Percentiles rank a stretch among this genome's conserved stretches.
Conservation (phyloP, 2,888 invertebrate genomes). For the Hoplodrina ambigua region DNA sequence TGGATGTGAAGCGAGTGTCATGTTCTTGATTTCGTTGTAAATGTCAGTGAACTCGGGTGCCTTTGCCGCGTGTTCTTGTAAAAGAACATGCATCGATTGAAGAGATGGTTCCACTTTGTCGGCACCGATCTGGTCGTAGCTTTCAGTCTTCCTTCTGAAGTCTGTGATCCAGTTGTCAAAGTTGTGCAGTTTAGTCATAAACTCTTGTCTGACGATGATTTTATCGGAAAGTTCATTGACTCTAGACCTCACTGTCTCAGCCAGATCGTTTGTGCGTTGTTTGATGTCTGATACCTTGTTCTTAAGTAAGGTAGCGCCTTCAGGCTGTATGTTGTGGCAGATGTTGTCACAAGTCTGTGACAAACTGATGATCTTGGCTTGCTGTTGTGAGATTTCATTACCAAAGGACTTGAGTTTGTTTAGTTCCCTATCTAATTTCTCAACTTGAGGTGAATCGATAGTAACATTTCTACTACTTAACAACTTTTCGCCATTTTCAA, state of each 20-base stretch:
- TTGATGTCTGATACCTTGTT: conserved; percentile 94
- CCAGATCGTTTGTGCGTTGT: conserved; percentile 93
- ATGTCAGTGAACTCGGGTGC: conserved; percentile 94
- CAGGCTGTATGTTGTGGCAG: conserved; percentile 94
- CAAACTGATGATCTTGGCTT: conserved; percentile 94
- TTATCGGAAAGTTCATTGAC: conserved; percentile 96
- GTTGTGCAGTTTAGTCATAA: conserved; percentile 94
- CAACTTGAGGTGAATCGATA: conserved; percentile 93
- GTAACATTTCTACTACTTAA: conserved; percentile 91
- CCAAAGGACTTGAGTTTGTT: conserved; percentile 94
- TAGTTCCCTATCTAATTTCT: conserved; percentile 94
- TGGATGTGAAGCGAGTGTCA: conserved; percentile 93
- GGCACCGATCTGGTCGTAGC: conserved; percentile 95
- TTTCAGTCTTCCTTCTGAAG: conserved; percentile 92
- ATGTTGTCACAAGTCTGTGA: conserved; percentile 95
- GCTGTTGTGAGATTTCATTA: conserved; percentile 96
- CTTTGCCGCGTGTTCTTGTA: conserved; percentile 96
- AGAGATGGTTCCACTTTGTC: conserved; percentile 95
- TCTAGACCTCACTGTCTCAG: conserved; percentile 93
- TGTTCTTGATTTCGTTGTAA: conserved; percentile 95
- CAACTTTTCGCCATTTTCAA: conserved; percentile 92
- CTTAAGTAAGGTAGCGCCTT: conserved; percentile 93
- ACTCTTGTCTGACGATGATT: conserved; percentile 95
- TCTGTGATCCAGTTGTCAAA: conserved; percentile 95
- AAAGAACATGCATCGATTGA: conserved; percentile 94